Conservation (phyloP, 1,140 invertebrate genomes). For the Ruditapes philippinarum region DNA sequence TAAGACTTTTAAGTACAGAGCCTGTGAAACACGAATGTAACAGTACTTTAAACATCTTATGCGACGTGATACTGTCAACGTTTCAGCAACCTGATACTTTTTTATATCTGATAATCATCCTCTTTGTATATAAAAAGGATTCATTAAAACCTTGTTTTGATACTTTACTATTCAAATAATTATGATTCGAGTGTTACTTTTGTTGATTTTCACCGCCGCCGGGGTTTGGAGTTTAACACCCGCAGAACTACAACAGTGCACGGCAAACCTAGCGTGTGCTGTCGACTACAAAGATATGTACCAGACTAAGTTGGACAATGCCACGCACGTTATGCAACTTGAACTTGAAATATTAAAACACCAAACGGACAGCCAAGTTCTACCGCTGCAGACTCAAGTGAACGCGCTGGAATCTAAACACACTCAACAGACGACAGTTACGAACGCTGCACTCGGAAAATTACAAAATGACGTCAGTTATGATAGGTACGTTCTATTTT, state of each 20-base stretch:
- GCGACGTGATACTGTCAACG: no score
- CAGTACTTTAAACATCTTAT: no score
- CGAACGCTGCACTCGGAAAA: conserved; percentile 1
- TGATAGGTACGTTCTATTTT: conserved; percentile 39
- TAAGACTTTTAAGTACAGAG: no score
- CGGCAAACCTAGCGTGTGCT: conserved; percentile 48
- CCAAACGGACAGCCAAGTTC: background rate
- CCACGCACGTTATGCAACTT: background rate
- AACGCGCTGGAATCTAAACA: background rate
- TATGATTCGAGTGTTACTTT: background rate
- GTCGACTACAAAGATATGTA: conserved; percentile 27
- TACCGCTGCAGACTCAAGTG: conserved; percentile 5
- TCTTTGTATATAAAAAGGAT: no score
- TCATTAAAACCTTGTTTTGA: no score
- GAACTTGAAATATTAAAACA: conserved; percentile 22
- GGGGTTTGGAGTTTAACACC: background rate
- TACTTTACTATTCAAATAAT: no score
- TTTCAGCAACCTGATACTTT: no score
- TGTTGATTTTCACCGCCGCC: background rate
- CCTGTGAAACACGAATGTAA: no score
- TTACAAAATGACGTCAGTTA: background rate
- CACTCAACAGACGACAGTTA: background rate
- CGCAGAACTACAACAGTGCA: conserved; percentile 44
- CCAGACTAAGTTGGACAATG: conserved; percentile 44
- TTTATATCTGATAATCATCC: no score